Base-by-base conservation (phyloP, 2,113 vertebrate species). In the Cebidichthys violaceus region DNA sequence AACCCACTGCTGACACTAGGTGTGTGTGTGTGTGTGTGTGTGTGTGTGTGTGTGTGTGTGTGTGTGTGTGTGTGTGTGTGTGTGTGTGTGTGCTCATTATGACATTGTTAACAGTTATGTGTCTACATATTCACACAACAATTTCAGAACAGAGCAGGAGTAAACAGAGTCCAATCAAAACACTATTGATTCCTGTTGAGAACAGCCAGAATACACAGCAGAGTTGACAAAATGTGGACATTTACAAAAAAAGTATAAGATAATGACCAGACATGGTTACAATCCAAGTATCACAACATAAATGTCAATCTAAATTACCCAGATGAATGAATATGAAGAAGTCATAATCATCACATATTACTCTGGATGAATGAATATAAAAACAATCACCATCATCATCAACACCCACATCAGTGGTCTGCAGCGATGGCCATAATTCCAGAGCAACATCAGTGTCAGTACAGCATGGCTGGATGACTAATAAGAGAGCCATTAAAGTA, bases 391-490 rank as follows among this genome's bases (percentile, higher is more conserved):
- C 70, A 71, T 88, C 60, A 84, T 84, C 78, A 84, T 75, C 78
- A 69, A 47, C 62, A 82, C 65, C 75, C 70, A 69, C 68, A 86
- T 84, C 64, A 84, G 54, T 73, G 75, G 60, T 75, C 78, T 74
- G 75, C 76, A 68, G 73, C 10, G 1, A 33, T 64, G 50, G 64
- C 59, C 70, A 62, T 67, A 81, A 84, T 72, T 83, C 29, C 54
- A 77, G 79, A 68, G 55, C 62, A 74, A 68, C 77, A 85, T 85
- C 79, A 74, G 87, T 74, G 80, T 67, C 73, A 77, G 72, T 70
- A 69, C 31, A 76, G 83, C 67, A 68, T 79, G 81, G 86, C 84
- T 79, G 62, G 78, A 86, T 89, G 83, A 89, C 84, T 86, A 91
- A 90, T 84, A 79, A 77, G 67, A 76, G 77, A 78, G 83, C 55